Percentiles rank a stretch among this genome's conserved stretches.
These are phyloP conservation scores for Anguilla rostrata DNA, from an alignment of 2,113 vertebrate species.

Conservation along the genomic window DNA sequence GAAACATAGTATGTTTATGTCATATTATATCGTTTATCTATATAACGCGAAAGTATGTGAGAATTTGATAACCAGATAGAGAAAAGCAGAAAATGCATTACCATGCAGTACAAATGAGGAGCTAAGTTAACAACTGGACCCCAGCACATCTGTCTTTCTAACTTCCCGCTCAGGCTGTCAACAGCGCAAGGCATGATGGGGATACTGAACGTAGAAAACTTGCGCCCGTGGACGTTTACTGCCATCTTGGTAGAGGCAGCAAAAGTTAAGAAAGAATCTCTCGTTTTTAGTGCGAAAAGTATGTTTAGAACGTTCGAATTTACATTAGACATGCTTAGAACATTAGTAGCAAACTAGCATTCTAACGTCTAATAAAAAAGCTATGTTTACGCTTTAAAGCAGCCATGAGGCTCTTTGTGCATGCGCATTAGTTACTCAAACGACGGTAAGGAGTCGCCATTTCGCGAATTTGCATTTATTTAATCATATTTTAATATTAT, in stretches of 20 bases:
- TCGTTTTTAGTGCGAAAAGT: not conserved
- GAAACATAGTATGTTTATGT: not conserved
- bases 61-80: not conserved
- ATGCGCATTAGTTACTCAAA: not conserved
- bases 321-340: not conserved
- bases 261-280: not conserved
- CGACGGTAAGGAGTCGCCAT: not conserved
- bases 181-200: not conserved
- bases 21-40: not conserved
- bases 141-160: not conserved
- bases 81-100: not conserved
- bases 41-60: not conserved
- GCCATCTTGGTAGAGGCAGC: slow-evolving; percentile 18
- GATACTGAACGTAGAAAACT: not conserved
- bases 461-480: not conserved
- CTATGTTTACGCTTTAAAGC: not conserved
- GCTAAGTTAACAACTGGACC: not conserved
- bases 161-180: not conserved
- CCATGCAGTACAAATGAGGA: not conserved
- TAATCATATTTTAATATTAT: not conserved
- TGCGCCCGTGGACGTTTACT: not conserved
- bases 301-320: too few species aligned
- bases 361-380: not conserved
- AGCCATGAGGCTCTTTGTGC: not conserved
- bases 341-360: not conserved